Evolutionary conservation across 2,888 invertebrate genomes (phyloP).

Genomic region (Caenorhabditis becei): DNA sequence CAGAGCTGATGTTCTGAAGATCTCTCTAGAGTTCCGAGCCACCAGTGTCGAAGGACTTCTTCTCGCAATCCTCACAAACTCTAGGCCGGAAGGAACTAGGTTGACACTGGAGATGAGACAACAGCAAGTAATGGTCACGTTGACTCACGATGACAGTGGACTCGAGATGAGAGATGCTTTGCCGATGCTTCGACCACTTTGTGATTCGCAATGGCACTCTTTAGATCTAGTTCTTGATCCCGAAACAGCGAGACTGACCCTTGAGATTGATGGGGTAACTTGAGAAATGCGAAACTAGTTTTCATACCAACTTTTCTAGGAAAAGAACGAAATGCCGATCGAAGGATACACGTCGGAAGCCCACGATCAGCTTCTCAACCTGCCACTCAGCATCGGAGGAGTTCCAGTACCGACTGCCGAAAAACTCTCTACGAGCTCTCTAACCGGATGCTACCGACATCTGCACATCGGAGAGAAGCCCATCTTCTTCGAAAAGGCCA

Average conservation of each 20-base stretch:
- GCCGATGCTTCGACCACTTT: conserved; percentile 62
- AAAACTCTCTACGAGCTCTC: conserved; percentile 52
- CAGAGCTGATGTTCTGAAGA: conserved; percentile 23
- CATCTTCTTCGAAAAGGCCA: conserved; percentile 68
- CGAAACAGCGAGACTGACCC: conserved; percentile 41
- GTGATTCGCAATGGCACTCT: conserved; percentile 75
- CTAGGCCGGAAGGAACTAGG: conserved; percentile 51
- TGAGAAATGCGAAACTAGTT: neutral
- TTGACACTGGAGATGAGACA: conserved; percentile 52
- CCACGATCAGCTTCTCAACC: conserved; percentile 62
- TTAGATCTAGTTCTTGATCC: conserved; percentile 61
- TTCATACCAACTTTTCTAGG: conserved; percentile 26
- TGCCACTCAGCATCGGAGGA: conserved; percentile 73
- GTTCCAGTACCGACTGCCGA: conserved; percentile 59
- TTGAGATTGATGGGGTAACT: conserved; percentile 32
- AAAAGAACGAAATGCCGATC: conserved; percentile 55
- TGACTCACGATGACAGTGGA: conserved; percentile 43
- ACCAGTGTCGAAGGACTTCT: conserved; percentile 60
- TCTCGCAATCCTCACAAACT: conserved; percentile 55
- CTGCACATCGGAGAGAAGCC: conserved; percentile 65
- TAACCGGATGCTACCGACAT: conserved; percentile 73
- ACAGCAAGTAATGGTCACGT: conserved; percentile 48
- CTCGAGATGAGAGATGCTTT: conserved; percentile 57
- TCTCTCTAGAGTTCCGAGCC: conserved; percentile 61
- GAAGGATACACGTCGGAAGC: conserved; percentile 29